Base-by-base conservation (phyloP, 1,140 invertebrate genomes). In the Epicauta chinensis region DNA sequence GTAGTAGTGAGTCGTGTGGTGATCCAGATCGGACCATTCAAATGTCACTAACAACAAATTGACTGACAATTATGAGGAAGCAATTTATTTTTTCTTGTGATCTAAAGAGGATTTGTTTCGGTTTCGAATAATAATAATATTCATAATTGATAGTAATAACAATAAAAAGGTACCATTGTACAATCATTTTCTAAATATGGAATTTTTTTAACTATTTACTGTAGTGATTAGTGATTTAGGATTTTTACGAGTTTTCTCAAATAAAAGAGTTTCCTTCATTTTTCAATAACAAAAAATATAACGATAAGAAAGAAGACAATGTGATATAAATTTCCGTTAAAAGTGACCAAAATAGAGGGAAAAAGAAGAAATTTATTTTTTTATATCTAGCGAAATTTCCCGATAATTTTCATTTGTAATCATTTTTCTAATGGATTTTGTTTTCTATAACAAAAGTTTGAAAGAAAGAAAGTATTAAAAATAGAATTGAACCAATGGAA, bases 151-250 rank as follows among this genome's bases (percentile, higher is more conserved):
- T n/a, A n/a, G n/a, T 49, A 2, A 16, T 14, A 30, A 11, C 11
- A 13, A 34, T 53, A 16, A 40, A 5, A 34, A 34, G 6, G 32
- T n/a, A n/a, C 10, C 32, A 34, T 12, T 45, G 55, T 58, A 58
- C 55, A 58, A 58, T 58, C 55, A 58, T 58, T 58, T 57, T 34
- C 50, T 35, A 50, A 34, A 31, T 53, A 53, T 34, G 46, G 37
- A 53, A 44, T 49, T 39, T 58, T 58, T 58, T 58, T 48, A 41
- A 50, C 16, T 50, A 40, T 58, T 53, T 58, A 58, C 51, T 58
- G 51, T 58, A 54, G 55, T 23, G 2, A 23, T 23, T 23, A 23
- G 23, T 23, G 23, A 23, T 23, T 23, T 23, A 23, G 7, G 23
- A 23, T 23, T 23, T 23, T 23, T 23, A 23, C 23, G 7, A 23